Percentiles rank a stretch among this genome's conserved stretches.
phyloP scores from a whole-genome alignment of 1,140 invertebrate genomes.

The Drosophila sulfurigaster region DNA sequence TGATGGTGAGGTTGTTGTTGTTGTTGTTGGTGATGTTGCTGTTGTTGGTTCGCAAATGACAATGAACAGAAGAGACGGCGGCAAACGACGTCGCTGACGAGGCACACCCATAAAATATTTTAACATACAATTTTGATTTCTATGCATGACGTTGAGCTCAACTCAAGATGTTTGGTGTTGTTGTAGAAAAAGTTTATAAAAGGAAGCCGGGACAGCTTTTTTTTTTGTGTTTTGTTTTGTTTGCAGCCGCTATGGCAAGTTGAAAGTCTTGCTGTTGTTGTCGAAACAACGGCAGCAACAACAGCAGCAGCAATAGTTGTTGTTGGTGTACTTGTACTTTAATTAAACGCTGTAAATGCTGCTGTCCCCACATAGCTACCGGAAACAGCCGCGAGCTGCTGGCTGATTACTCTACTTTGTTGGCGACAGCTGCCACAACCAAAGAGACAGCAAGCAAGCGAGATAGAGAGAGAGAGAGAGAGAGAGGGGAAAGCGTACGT shows the following conservation, averaged over 20 bases:
- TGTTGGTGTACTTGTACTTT: slow-evolving; percentile 50
- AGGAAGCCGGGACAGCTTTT: slow-evolving; percentile 52
- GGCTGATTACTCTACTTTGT: slow-evolving; percentile 36
- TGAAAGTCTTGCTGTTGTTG: slow-evolving; percentile 34
- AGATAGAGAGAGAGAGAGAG: slow-evolving; percentile 14
- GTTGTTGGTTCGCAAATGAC: slow-evolving; percentile 41
- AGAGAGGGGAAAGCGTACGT: background rate
- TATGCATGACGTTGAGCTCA: slow-evolving; percentile 53
- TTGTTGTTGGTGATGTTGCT: slow-evolving; percentile 4
- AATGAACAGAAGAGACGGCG: slow-evolving; percentile 39
- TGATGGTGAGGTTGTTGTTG: slow-evolving; percentile 13
- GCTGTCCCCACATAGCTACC: slow-evolving; percentile 42
- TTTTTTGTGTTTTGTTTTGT: slow-evolving; percentile 17
- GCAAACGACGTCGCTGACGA: slow-evolving; percentile 9
- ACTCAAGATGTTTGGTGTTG: slow-evolving; percentile 22
- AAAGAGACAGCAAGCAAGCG: background rate
- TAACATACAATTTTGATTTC: slow-evolving; percentile 66
- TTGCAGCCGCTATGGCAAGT: slow-evolving; percentile 21
- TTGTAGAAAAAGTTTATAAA: slow-evolving; percentile 37
- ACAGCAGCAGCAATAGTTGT: slow-evolving; percentile 14
- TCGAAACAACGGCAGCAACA: background rate
- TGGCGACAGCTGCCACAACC: slow-evolving; percentile 25
- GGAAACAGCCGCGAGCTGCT: slow-evolving; percentile 53
- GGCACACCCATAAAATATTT: slow-evolving; percentile 59
- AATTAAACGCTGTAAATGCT: slow-evolving; percentile 55